Evolutionary conservation across 2,113 vertebrate species (phyloP), one percentile per base, ranked within the genome.

Genomic region (Emberiza fucata): DNA sequence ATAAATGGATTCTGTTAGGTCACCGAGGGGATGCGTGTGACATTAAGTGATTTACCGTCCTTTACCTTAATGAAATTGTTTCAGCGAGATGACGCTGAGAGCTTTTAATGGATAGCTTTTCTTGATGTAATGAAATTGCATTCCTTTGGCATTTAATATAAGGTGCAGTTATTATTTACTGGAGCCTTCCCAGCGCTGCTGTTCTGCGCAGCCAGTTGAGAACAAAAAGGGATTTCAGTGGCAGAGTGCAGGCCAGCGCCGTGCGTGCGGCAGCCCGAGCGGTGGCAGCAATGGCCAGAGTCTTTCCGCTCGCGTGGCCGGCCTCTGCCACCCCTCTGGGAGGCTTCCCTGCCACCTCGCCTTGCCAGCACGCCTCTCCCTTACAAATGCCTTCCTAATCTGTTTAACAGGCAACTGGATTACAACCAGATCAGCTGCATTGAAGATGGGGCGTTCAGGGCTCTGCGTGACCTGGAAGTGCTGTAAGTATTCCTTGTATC

Each of bases 21-120:
- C 98, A 98, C 98, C 60, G 94, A 98, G 98, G 98, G 98, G 98
- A 98, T 98, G 98, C 96, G 45, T 98, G 98, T 98, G 98, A 98
- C 98, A 98, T 98, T 98, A 98, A 98, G 98, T 98, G 99, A 99
- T 99, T 99, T 99, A 99, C 98, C 97, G 98, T 98, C 98, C 98
- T 98, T 99, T 98, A 98, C 98, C 99, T 99, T 99, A 99, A 99
- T 99, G 99, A 99, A 99, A 99, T 99, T 99, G 99, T 99, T 99
- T 99, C 98, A 98, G 98, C 98, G 94, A 98, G 99, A 98, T 98
- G 98, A 98, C 96, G 98, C 98, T 98, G 98, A 98, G 98, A 98
- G 98, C 98, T 97, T 98, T 98, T 98, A 98, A 98, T 98, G 98
- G 98, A 98, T 98, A 98, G 98, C 98, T 98, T 98, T 98, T 98